These are phyloP conservation scores for Pediacus dermestoides DNA, from an alignment of 2,888 invertebrate species.

Conservation along the genomic window DNA sequence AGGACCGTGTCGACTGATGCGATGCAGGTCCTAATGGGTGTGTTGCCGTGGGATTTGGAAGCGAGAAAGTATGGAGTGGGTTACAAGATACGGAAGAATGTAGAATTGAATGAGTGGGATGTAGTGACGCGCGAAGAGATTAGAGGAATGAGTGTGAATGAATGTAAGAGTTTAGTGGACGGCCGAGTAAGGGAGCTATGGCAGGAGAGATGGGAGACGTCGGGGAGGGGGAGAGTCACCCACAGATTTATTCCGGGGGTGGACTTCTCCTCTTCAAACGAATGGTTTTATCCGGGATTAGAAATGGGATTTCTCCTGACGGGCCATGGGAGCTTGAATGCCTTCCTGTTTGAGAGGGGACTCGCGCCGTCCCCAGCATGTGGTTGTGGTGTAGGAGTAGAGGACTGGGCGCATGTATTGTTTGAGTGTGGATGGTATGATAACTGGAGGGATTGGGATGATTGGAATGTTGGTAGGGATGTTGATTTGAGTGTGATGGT, in stretches of 20 bases:
- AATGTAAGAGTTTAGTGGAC: too few species aligned
- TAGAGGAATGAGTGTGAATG: too few species aligned
- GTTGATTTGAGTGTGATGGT: too few species aligned
- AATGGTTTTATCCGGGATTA: background rate
- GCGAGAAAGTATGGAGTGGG: background rate
- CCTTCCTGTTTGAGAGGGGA: background rate
- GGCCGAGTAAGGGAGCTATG: background rate
- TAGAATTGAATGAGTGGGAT: background rate
- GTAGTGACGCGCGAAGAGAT: too few species aligned
- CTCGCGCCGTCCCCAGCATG: background rate
- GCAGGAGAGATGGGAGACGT: background rate
- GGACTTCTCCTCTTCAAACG: background rate
- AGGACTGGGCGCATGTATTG: background rate
- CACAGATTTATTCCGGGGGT: background rate
- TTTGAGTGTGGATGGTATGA: background rate
- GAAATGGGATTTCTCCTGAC: background rate
- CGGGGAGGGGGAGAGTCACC: background rate
- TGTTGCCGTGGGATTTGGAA: slow-evolving; percentile 10
- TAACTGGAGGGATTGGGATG: too few species aligned
- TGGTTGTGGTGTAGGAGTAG: background rate
- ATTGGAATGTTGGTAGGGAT: too few species aligned
- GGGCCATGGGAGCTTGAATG: slow-evolving; percentile 3
- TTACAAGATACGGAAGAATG: background rate
- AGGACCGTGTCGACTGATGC: slow-evolving; percentile 13
- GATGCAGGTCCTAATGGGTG: slow-evolving; percentile 11